Evolutionary conservation across 1,140 invertebrate species (phyloP).

Genomic region (Sesamia nonagrioides): DNA sequence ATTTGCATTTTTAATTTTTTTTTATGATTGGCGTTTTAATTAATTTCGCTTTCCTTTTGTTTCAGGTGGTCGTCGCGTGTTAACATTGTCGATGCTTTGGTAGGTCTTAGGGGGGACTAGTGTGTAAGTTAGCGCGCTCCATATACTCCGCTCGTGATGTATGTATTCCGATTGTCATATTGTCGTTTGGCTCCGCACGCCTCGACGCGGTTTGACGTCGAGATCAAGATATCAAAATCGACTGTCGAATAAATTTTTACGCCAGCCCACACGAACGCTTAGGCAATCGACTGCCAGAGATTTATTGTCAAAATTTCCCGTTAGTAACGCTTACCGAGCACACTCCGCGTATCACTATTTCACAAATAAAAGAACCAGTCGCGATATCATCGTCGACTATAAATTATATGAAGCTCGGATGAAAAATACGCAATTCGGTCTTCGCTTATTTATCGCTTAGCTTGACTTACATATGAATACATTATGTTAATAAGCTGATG

Average conservation of each 20-base stretch:
- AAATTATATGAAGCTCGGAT: conserved; percentile 85
- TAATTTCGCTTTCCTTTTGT: conserved; percentile 88
- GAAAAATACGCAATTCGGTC: conserved; percentile 85
- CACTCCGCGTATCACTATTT: conserved; percentile 86
- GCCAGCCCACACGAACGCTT: conserved; percentile 84
- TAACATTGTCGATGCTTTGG: conserved; percentile 72
- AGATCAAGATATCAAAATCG: conserved; percentile 84
- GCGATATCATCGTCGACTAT: conserved; percentile 86
- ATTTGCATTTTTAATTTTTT: conserved; percentile 63
- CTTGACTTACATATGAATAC: conserved; percentile 80
- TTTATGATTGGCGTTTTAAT: conserved; percentile 85
- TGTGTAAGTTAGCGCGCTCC: conserved; percentile 65
- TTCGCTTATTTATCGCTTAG: conserved; percentile 85
- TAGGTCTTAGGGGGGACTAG: conserved; percentile 68
- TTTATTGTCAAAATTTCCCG: conserved; percentile 87
- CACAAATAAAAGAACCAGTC: conserved; percentile 87
- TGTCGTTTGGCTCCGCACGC: conserved; percentile 62
- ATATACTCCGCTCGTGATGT: conserved; percentile 28
- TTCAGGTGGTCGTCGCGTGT: conserved; percentile 85
- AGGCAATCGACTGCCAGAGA: conserved; percentile 85
- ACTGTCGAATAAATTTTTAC: conserved; percentile 84
- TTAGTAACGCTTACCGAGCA: conserved; percentile 86
- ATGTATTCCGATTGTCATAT: conserved; percentile 58
- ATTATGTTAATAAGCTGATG: conserved; percentile 75
- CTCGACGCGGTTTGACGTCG: conserved; percentile 68